Conservation (phyloP, 1,140 invertebrate genomes). For the Caenorhabditis tropicalis region DNA sequence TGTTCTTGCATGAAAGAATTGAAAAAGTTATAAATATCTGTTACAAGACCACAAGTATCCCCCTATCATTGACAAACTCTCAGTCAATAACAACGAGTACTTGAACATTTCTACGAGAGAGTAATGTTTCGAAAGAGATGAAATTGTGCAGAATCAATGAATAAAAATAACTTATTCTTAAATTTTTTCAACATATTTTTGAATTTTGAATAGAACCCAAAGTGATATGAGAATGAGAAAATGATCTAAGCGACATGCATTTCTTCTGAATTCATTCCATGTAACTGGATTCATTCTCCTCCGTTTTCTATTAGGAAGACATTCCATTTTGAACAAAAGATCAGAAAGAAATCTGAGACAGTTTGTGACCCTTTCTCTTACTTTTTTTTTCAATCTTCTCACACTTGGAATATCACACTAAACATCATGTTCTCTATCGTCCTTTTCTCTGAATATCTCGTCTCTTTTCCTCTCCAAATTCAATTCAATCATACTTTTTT, state of each 20-base stretch:
- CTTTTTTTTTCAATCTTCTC: not conserved
- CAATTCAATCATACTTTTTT: slow-evolving; percentile 38
- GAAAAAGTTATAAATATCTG: not conserved
- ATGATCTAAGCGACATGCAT: too few species aligned
- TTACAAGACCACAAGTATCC: not conserved
- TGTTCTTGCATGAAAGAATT: not conserved
- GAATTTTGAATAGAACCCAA: too few species aligned
- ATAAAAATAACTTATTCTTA: too few species aligned
- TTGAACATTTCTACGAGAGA: not conserved
- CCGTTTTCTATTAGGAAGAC: too few species aligned
- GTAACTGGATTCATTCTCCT: too few species aligned
- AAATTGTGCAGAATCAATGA: not conserved
- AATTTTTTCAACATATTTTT: too few species aligned
- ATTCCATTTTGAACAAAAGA: not conserved
- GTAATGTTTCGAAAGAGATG: too few species aligned
- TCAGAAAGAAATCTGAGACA: slow-evolving; percentile 17
- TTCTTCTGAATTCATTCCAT: too few species aligned
- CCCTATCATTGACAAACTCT: not conserved
- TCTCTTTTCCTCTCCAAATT: not conserved
- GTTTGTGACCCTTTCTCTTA: not conserved
- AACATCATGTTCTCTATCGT: slow-evolving; percentile 19
- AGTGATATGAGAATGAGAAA: too few species aligned
- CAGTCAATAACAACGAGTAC: not conserved
- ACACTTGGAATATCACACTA: not conserved
- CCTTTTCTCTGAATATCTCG: not conserved